Evolutionary conservation across 2,113 vertebrate species (phyloP).

Genomic region (Catharus bicknelli): DNA sequence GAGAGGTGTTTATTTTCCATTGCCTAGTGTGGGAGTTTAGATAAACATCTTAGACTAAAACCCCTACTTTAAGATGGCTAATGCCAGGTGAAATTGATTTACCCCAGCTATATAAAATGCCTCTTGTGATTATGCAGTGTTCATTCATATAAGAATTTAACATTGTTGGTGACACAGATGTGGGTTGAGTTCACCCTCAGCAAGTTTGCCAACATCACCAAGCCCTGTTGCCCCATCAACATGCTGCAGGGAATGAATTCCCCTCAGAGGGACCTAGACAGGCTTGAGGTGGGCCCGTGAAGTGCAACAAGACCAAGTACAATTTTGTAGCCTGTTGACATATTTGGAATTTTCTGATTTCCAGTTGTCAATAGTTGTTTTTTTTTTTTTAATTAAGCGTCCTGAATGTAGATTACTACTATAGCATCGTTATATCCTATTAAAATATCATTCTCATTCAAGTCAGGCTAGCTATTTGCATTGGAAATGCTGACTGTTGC

Average conservation of each 20-base stretch:
- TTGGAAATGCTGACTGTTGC: neutral
- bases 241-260: neutral
- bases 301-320: neutral
- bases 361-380: neutral
- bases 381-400: neutral
- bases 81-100: neutral
- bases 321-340: neutral
- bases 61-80: neutral
- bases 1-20: neutral
- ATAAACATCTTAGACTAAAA: neutral
- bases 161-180: neutral
- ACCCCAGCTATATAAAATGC: neutral
- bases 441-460: neutral
- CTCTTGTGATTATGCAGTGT: neutral
- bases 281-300: fast-evolving
- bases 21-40: neutral
- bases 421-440: neutral
- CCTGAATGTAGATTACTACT: neutral
- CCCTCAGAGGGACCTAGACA: neutral
- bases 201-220: too few relatives aligned
- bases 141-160: neutral
- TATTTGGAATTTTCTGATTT: neutral
- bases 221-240: fast-evolving
- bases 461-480: neutral
- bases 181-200: fast-evolving